These are phyloP conservation scores for Plotosus lineatus DNA, from an alignment of 2,113 vertebrate species.

Conservation along the genomic window DNA sequence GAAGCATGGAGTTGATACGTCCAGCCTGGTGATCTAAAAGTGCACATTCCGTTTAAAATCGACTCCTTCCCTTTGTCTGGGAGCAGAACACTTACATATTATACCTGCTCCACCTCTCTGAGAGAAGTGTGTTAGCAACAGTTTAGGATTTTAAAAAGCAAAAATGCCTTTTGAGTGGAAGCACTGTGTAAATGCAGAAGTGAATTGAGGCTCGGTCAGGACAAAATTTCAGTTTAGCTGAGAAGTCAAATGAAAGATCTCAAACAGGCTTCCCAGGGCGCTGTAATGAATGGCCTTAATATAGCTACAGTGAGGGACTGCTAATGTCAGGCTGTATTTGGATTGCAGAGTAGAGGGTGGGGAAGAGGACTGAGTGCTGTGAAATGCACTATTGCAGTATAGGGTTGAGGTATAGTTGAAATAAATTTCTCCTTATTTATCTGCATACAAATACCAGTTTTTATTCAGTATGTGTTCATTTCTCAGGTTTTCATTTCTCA, in stretches of 20 bases:
- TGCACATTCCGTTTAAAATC: neutral
- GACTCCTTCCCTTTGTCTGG: conserved; percentile 28
- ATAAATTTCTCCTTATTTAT: conserved; percentile 27
- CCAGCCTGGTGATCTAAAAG: neutral
- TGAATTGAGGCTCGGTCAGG: neutral
- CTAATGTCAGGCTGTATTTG: conserved; percentile 27
- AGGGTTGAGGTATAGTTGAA: neutral
- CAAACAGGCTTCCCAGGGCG: neutral
- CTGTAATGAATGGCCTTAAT: conserved; percentile 30
- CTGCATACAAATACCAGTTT: conserved; percentile 10
- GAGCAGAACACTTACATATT: conserved; percentile 17
- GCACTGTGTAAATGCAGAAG: conserved; percentile 19
- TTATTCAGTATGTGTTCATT: neutral
- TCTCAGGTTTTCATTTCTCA: conserved; percentile 21
- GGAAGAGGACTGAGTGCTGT: conserved; percentile 8
- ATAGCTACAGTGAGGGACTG: conserved; percentile 3
- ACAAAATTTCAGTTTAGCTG: neutral
- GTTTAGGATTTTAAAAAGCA: neutral
- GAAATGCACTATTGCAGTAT: conserved; percentile 12
- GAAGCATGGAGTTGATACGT: conserved; percentile 1
- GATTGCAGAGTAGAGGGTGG: conserved; percentile 10
- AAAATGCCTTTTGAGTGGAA: neutral
- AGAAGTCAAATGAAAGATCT: conserved; percentile 14
- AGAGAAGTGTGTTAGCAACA: conserved; percentile 8
- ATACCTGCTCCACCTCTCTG: neutral